Percentiles rank a stretch among this genome's conserved stretches.
Conservation (phyloP, 1,140 invertebrate species). For the Colletes latitarsis region DNA sequence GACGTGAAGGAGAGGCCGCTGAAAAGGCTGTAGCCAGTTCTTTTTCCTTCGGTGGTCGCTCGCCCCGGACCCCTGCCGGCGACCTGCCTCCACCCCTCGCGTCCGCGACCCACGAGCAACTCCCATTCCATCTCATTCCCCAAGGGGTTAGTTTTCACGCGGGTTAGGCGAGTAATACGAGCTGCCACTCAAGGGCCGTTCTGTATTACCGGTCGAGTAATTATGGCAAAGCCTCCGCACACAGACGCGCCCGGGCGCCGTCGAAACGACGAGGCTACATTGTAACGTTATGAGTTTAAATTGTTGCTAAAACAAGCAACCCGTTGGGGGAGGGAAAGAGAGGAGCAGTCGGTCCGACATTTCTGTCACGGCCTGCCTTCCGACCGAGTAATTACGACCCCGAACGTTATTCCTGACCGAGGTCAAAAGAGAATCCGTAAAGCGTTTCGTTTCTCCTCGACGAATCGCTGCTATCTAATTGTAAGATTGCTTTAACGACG, state of each 20-base stretch:
- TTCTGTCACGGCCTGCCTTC: constrained; percentile 46
- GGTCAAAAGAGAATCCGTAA: not conserved
- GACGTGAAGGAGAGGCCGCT: constrained; percentile 30
- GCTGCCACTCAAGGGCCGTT: constrained; percentile 78
- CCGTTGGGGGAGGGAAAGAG: not conserved
- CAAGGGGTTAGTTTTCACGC: constrained; percentile 78
- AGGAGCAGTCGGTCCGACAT: constrained; percentile 33
- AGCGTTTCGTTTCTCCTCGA: not conserved
- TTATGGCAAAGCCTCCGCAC: constrained; percentile 70
- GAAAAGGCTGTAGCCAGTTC: constrained; percentile 49
- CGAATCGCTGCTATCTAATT: no score
- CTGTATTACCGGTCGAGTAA: constrained; percentile 78
- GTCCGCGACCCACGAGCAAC: constrained; percentile 53
- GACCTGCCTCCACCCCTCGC: constrained; percentile 16
- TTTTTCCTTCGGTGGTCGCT: constrained; percentile 29
- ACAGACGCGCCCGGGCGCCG: constrained; percentile 40
- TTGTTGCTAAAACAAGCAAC: constrained; percentile 63
- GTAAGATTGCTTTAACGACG: not conserved
- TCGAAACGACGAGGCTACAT: constrained; percentile 58
- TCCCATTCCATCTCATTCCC: constrained; percentile 66
- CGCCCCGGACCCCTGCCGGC: constrained; percentile 6
- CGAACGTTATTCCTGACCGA: constrained; percentile 31
- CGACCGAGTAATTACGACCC: constrained; percentile 54
- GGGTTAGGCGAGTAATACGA: constrained; percentile 78
- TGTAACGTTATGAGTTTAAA: constrained; percentile 68